Evolutionary conservation across 2,888 invertebrate species (phyloP).

Genomic region (Patella caerulea): DNA sequence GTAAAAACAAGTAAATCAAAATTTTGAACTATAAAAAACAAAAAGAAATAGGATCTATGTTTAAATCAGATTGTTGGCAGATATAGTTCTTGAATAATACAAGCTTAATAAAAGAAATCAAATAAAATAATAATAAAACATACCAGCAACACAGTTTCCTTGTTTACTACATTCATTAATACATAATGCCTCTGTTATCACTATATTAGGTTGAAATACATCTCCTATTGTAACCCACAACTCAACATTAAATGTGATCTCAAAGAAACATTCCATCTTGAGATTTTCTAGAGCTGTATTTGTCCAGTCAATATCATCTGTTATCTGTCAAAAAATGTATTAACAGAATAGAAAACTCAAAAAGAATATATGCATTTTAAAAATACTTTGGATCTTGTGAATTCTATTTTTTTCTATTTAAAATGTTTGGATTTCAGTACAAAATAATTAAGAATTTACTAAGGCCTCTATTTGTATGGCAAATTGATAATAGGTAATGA

Average conservation of each 20-base stretch:
- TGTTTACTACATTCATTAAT: slow-evolving; percentile 40
- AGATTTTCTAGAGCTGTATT: slow-evolving; percentile 25
- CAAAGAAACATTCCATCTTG: slow-evolving; percentile 21
- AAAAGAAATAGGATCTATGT: too few species aligned
- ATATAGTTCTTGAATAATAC: too few species aligned
- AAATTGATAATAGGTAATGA: too few species aligned
- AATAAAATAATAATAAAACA: background rate
- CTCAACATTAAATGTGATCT: slow-evolving; percentile 20
- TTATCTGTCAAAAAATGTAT: slow-evolving; percentile 16
- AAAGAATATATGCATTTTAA: background rate
- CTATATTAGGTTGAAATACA: slow-evolving; percentile 19
- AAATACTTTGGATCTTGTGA: background rate
- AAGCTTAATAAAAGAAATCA: background rate
- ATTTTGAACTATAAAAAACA: too few species aligned
- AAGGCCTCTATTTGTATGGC: too few species aligned
- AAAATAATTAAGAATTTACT: too few species aligned
- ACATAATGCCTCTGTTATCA: slow-evolving; percentile 34
- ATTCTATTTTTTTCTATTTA: too few species aligned
- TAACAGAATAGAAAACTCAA: too few species aligned
- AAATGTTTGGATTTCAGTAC: too few species aligned
- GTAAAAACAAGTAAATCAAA: too few species aligned
- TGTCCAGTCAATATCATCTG: slow-evolving; percentile 28
- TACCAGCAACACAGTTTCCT: slow-evolving; percentile 44
- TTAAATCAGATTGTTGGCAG: too few species aligned
- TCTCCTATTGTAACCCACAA: slow-evolving; percentile 30